phyloP scores from a whole-genome alignment of 2,797 vertebrate species.

The Girardinus metallicus region DNA sequence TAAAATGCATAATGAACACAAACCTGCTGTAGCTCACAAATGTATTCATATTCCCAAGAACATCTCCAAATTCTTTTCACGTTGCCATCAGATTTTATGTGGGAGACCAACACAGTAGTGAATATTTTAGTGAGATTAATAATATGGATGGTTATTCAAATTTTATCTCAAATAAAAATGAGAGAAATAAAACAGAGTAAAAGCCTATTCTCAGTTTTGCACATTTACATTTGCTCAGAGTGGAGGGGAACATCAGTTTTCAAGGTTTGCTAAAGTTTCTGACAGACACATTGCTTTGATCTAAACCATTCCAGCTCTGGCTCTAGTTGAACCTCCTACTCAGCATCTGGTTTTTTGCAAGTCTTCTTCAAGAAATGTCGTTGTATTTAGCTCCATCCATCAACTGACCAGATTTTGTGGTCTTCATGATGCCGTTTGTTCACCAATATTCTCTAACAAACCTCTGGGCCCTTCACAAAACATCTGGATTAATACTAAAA shows the following conservation, averaged over 20 bases:
- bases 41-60: neutral
- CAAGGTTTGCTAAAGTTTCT: neutral
- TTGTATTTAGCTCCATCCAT: neutral
- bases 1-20: neutral
- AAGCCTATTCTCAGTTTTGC: neutral
- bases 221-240: neutral
- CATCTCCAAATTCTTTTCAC: neutral
- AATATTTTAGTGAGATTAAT: neutral
- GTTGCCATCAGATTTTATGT: neutral
- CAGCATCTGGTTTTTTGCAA: neutral
- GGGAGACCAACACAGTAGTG: neutral
- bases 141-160: neutral
- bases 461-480: neutral
- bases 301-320: neutral
- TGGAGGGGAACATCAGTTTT: neutral
- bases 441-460: neutral
- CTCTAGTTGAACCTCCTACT: neutral
- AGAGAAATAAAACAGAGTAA: neutral
- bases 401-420: neutral
- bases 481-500: neutral
- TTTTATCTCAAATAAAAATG: neutral
- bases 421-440: neutral
- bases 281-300: neutral
- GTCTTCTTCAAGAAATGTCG: neutral
- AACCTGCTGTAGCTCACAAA: neutral